These are phyloP conservation scores for Agonopterix arenella DNA, from an alignment of 2,888 invertebrate species.

Conservation along the genomic window DNA sequence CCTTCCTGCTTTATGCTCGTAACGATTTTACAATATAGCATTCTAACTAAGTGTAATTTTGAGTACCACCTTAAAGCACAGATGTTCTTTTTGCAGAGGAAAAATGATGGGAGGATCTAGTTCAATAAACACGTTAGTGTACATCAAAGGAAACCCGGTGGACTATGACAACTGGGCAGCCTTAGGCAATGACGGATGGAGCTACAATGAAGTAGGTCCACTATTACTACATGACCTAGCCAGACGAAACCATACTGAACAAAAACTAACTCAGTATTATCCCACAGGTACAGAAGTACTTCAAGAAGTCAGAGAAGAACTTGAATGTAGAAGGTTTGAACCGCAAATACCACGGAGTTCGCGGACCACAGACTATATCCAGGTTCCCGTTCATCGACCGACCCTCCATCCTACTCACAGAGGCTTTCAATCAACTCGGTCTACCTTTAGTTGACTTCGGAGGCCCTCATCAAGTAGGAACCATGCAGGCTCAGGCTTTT, in stretches of 20 bases:
- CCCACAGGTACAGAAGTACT: constrained; percentile 78
- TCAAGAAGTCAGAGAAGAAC: constrained; percentile 79
- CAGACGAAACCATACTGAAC: too few relatives aligned
- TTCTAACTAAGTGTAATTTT: too few relatives aligned
- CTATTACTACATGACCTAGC: neutral
- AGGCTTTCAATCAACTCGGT: constrained; percentile 77
- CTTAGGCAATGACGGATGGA: constrained; percentile 78
- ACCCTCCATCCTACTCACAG: constrained; percentile 69
- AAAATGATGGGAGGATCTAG: constrained; percentile 83
- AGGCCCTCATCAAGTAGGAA: constrained; percentile 67
- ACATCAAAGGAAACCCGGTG: constrained; percentile 71
- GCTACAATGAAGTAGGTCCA: constrained; percentile 65
- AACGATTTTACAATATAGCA: too few relatives aligned
- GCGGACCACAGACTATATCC: constrained; percentile 78
- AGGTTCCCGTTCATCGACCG: constrained; percentile 77
- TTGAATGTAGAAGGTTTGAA: constrained; percentile 64
- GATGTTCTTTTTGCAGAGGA: constrained; percentile 66
- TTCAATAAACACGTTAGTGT: constrained; percentile 79
- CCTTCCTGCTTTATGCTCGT: too few relatives aligned
- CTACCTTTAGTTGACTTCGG: constrained; percentile 74
- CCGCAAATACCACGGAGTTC: constrained; percentile 73
- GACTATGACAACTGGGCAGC: constrained; percentile 81
- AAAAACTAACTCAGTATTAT: neutral
- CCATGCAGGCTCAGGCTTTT: constrained; percentile 76
- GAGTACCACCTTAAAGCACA: too few relatives aligned